These are phyloP conservation scores for Patagioenas fasciata DNA, from an alignment of 2,113 vertebrate genomes.

Conservation along the genomic window DNA sequence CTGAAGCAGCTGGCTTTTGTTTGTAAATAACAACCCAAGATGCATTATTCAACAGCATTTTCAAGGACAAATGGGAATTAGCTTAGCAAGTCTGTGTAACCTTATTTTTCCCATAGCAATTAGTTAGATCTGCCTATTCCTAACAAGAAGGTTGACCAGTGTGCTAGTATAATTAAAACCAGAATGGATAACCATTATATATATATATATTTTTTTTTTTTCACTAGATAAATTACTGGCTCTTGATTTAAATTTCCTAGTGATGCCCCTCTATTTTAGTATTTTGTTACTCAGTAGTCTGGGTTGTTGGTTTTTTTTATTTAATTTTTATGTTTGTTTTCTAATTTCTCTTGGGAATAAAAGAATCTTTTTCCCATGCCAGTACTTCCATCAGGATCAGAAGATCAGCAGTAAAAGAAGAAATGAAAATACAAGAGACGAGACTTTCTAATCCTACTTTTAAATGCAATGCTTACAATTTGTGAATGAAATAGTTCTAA, in stretches of 20 bases:
- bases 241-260: not conserved
- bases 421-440: not conserved
- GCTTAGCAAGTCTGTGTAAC: not conserved
- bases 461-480: not conserved
- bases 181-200: not conserved
- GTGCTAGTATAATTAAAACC: not conserved
- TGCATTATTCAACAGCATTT: not conserved
- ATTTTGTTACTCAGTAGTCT: not conserved
- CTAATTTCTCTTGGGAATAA: not conserved
- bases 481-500: not conserved
- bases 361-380: not conserved
- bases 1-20: not conserved
- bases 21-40: not conserved
- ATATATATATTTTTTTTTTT: not conserved
- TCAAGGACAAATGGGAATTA: not conserved
- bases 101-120: not conserved
- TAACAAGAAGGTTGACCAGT: not conserved
- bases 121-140: not conserved
- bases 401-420: not conserved
- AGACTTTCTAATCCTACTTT: not conserved
- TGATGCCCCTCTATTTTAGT: not conserved
- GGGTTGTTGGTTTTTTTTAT: not conserved
- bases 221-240: not conserved
- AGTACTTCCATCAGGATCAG: not conserved
- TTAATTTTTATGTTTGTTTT: not conserved